Percentiles rank a stretch among this genome's conserved stretches.
Conservation (phyloP, 2,797 vertebrate genomes). For the Danio tinwini region DNA sequence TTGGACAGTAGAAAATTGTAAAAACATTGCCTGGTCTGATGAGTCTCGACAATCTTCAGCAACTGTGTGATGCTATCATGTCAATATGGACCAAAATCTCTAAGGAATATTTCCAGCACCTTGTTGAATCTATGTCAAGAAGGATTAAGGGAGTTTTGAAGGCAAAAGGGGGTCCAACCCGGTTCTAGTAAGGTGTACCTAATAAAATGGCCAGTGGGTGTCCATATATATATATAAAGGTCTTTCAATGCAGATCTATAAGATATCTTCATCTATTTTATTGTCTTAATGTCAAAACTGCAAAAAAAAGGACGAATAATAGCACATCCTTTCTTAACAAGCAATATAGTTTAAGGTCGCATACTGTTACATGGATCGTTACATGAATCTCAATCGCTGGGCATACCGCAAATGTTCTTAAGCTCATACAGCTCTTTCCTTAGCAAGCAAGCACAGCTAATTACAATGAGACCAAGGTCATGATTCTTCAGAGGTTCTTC, state of each 20-base stretch:
- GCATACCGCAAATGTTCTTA: neutral
- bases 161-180: too few relatives aligned
- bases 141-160: too few relatives aligned
- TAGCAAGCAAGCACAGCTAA: conserved; percentile 7
- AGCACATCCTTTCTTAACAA: neutral
- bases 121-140: too few relatives aligned
- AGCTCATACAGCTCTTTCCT: neutral
- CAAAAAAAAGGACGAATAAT: neutral
- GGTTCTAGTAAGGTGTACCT: too few relatives aligned
- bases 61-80: too few relatives aligned
- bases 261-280: neutral
- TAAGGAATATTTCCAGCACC: too few relatives aligned
- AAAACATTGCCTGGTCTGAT: too few relatives aligned
- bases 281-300: neutral
- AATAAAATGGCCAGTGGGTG: too few relatives aligned
- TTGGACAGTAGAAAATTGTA: too few relatives aligned
- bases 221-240: too few relatives aligned
- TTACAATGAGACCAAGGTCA: conserved; percentile 21
- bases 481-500: conserved; percentile 3
- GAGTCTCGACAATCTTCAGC: too few relatives aligned
- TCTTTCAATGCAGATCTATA: neutral
- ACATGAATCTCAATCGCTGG: neutral
- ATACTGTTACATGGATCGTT: neutral
- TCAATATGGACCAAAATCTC: too few relatives aligned
- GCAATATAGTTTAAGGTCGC: neutral